These are phyloP conservation scores for Paedocypris micromegethes DNA, from an alignment of 2,797 vertebrate genomes.

Conservation along the genomic window DNA sequence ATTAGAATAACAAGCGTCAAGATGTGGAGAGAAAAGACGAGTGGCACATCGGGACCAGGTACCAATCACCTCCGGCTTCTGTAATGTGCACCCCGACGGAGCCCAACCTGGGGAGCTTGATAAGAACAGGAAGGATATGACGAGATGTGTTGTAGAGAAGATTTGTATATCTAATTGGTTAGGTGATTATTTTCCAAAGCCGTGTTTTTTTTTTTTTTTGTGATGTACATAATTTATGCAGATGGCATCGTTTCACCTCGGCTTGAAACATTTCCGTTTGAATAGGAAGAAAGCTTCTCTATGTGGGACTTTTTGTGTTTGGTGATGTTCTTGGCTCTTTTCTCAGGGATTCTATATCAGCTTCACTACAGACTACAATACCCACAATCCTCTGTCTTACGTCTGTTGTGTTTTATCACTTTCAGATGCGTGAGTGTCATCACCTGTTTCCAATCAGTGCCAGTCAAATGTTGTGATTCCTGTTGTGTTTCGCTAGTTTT, in stretches of 20 bases:
- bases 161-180: conserved; percentile 5
- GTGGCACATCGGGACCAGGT: neutral
- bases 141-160: conserved; percentile 4
- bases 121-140: conserved; percentile 52
- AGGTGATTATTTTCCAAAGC: conserved; percentile 1
- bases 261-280: neutral
- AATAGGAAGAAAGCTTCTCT: neutral
- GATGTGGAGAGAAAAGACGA: conserved; percentile 41
- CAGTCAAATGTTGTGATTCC: no score
- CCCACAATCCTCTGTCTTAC: no score
- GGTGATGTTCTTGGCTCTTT: no score
- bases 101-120: conserved; percentile 56
- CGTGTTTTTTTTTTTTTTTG: neutral
- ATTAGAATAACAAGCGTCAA: conserved; percentile 51
- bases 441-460: no score
- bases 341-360: no score
- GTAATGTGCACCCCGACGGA: conserved; percentile 28
- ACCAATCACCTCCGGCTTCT: conserved; percentile 20
- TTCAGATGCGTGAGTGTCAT: no score
- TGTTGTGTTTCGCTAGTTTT: no score
- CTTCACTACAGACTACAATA: no score
- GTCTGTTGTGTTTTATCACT: no score
- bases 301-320: neutral
- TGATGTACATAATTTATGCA: neutral
- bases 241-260: neutral